These are phyloP conservation scores for Romanogobio albipinnatus DNA, from an alignment of 2,113 vertebrate genomes.

Conservation along the genomic window DNA sequence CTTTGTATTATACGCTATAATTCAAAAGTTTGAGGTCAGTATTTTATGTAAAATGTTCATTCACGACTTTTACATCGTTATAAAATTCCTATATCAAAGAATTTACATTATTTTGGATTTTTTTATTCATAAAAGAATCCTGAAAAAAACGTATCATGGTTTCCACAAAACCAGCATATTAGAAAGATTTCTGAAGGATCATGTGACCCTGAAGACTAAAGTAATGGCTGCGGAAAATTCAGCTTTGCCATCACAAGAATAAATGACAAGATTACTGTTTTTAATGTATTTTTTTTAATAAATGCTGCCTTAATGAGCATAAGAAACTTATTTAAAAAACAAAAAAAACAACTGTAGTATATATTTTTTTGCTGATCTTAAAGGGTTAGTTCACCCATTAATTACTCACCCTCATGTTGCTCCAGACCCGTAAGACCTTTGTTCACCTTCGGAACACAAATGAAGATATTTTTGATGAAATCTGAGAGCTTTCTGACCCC, in stretches of 20 bases:
- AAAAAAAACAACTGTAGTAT: not conserved
- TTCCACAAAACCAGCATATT: not conserved
- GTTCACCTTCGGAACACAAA: too few relatives aligned
- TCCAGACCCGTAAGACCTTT: too few relatives aligned
- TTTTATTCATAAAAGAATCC: too few relatives aligned
- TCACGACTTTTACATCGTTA: too few relatives aligned
- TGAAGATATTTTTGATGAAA: too few relatives aligned
- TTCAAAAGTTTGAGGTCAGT: not conserved
- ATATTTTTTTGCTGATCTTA: not conserved
- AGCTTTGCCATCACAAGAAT: not conserved
- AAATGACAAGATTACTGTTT: not conserved
- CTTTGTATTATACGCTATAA: not conserved
- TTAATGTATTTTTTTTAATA: not conserved
- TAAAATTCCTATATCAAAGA: too few relatives aligned
- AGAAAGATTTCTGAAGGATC: not conserved
- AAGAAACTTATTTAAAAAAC: not conserved
- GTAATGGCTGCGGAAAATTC: not conserved
- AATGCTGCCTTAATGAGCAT: not conserved
- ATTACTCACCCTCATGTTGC: too few relatives aligned
- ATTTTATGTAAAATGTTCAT: not conserved
- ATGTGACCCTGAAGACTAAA: not conserved
- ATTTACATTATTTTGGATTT: too few relatives aligned
- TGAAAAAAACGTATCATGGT: not conserved
- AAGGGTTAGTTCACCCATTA: too few relatives aligned
- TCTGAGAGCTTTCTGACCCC: too few relatives aligned